Conservation (phyloP, 2,888 invertebrate genomes). For the Amphipyra tragopoginis region DNA sequence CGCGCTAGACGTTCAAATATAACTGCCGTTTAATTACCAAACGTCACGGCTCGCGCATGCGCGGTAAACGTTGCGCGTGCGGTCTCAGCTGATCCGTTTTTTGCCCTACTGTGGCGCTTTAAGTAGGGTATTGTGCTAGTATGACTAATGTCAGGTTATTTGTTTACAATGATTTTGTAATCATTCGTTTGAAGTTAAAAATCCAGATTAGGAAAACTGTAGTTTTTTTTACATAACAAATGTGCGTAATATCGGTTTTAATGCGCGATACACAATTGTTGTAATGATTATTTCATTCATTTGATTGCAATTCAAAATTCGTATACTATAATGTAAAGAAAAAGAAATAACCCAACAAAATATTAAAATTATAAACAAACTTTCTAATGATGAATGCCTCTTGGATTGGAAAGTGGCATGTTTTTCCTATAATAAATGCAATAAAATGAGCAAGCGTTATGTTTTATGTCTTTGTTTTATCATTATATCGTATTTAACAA, state of each 20-base stretch:
- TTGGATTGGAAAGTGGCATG: neutral
- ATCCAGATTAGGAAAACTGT: neutral
- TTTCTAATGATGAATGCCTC: neutral
- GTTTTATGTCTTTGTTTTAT: too few relatives aligned
- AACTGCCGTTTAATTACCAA: slow-evolving; percentile 60
- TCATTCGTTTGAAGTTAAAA: neutral
- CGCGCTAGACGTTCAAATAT: slow-evolving; percentile 44
- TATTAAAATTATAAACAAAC: neutral
- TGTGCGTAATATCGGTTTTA: slow-evolving; percentile 9
- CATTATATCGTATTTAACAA: too few relatives aligned
- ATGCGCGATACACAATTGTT: slow-evolving; percentile 12
- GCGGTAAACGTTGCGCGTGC: slow-evolving; percentile 68
- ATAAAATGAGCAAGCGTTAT: neutral
- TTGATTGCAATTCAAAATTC: too few relatives aligned
- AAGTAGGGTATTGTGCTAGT: slow-evolving; percentile 57
- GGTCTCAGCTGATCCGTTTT: slow-evolving; percentile 71
- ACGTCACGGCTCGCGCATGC: slow-evolving; percentile 72
- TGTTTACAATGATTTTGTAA: slow-evolving; percentile 22
- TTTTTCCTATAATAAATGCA: neutral
- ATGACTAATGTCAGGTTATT: slow-evolving; percentile 32
- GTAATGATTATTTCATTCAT: too few relatives aligned
- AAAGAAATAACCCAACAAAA: neutral
- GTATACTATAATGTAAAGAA: too few relatives aligned
- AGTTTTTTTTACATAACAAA: slow-evolving; percentile 12
- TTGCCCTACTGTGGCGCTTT: slow-evolving; percentile 37